phyloP scores from a whole-genome alignment of 1,140 invertebrate species.

The Microplitis mediator region DNA sequence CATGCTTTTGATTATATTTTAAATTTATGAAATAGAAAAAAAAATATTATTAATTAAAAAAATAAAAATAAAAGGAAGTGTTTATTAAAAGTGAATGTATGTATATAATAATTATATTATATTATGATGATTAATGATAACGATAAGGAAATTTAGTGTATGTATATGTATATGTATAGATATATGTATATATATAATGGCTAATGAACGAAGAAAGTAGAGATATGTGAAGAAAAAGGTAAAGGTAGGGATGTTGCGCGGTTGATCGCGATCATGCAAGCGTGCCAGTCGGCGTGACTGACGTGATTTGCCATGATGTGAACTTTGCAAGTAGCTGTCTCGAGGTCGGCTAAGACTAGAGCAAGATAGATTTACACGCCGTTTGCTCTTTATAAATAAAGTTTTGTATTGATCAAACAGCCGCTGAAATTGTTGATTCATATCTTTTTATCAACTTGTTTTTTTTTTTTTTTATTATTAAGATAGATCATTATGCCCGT shows the following conservation, averaged over 20 bases:
- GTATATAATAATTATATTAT: no score
- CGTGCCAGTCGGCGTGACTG: constrained; percentile 19
- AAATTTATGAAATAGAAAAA: no score
- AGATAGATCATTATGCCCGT: no score
- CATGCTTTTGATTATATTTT: constrained; percentile 10
- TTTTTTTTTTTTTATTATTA: not conserved
- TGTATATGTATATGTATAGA: no score
- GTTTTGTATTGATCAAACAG: constrained; percentile 30
- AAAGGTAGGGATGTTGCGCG: not conserved
- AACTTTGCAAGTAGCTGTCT: constrained; percentile 11
- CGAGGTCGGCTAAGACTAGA: not conserved
- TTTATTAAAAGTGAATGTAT: no score
- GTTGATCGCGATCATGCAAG: constrained; percentile 13
- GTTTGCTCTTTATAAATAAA: constrained; percentile 11
- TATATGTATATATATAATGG: not conserved
- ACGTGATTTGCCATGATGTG: constrained; percentile 23
- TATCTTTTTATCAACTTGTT: not conserved
- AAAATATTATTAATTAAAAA: no score
- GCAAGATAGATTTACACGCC: not conserved
- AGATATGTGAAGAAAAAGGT: not conserved
- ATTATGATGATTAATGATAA: no score
- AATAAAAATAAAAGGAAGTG: no score
- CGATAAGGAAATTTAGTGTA: no score
- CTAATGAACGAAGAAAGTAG: not conserved
- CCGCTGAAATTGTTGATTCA: not conserved